Base-by-base conservation (phyloP, 2,113 vertebrate genomes). In the Pimephales promelas region DNA sequence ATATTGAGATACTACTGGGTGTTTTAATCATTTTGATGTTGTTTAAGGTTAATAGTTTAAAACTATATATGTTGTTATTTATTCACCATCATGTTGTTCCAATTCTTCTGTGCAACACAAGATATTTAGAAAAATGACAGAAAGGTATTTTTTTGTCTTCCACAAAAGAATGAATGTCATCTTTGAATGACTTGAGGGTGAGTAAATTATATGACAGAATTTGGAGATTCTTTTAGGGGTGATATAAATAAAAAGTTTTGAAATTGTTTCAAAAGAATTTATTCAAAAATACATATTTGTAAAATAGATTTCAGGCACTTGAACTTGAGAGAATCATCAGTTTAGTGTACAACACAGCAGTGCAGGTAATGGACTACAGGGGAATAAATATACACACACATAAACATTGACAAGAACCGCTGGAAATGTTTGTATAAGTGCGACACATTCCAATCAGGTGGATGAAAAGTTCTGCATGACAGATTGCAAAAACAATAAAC, bases 271-370 rank as follows among this genome's bases (percentile, higher is more conserved):
- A 45, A 70, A 79, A 79, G 57, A 61, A 61, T 79, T 79, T 79
- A 62, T 79, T 78, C 76, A 40, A 78, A 78, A 78, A 79, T 62
- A 79, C 34, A 79, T 79, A 16, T 79, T 79, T 79, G 40, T 40
- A 20, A 79, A 79, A 62, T 78, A 78, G 36, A 61, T 79, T 62
- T 79, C n/a, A 79, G 56, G 56, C 75, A 78, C 56, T 78, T 78
- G 36, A 61, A 79, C 70, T 45, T 26, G 2, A 62, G 1, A 62
- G 22, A 79, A 61, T 14, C 56, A 79, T 59, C 75, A 43, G 6
- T 59, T 77, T 40, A 57, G 28, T 56, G 22, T 28, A 62, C 20
- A 61, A 78, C 34, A 78, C 74, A 61, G 43, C 76, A 45, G 56
- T 72, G 70, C 70, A 72, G 70, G n/a, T 72, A 16, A 71, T 45